phyloP scores from a whole-genome alignment of 2,888 invertebrate species.

The Hipparchia sbordonii region DNA sequence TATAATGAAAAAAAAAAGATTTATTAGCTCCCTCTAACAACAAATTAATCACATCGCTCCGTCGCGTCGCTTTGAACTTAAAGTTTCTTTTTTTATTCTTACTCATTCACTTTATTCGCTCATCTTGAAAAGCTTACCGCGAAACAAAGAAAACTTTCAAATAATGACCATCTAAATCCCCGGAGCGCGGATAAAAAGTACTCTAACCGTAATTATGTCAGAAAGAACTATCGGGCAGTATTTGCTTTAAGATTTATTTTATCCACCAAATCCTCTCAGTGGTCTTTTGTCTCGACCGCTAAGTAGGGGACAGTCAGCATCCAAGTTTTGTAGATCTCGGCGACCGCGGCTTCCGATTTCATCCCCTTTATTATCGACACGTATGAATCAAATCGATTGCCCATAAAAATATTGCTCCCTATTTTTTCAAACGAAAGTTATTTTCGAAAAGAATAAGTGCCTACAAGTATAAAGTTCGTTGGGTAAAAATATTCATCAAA shows the following conservation, averaged over 20 bases:
- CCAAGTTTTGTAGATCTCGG: constrained; percentile 32
- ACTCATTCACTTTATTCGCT: constrained; percentile 30
- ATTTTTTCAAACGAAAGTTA: not conserved
- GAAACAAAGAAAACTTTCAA: constrained; percentile 43
- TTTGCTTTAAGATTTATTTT: constrained; percentile 69
- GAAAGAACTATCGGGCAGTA: constrained; percentile 56
- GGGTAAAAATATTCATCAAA: no score
- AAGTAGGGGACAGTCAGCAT: constrained; percentile 38
- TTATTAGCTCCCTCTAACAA: constrained; percentile 13
- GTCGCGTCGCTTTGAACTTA: constrained; percentile 24
- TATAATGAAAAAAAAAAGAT: not conserved
- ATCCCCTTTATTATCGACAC: constrained; percentile 12
- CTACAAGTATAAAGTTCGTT: no score
- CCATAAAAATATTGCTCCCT: not conserved
- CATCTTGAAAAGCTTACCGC: constrained; percentile 33
- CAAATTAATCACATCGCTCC: constrained; percentile 24
- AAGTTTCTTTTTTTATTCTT: constrained; percentile 20
- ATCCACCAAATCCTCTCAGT: constrained; percentile 58
- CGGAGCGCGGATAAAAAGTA: constrained; percentile 40
- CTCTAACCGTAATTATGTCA: constrained; percentile 59
- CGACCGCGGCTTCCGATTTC: not conserved
- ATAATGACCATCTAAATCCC: constrained; percentile 44
- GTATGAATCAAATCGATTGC: constrained; percentile 16
- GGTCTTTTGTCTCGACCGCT: constrained; percentile 37
- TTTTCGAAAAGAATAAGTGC: no score